Conservation (phyloP, 2,888 invertebrate genomes). For the Erebia palarica region DNA sequence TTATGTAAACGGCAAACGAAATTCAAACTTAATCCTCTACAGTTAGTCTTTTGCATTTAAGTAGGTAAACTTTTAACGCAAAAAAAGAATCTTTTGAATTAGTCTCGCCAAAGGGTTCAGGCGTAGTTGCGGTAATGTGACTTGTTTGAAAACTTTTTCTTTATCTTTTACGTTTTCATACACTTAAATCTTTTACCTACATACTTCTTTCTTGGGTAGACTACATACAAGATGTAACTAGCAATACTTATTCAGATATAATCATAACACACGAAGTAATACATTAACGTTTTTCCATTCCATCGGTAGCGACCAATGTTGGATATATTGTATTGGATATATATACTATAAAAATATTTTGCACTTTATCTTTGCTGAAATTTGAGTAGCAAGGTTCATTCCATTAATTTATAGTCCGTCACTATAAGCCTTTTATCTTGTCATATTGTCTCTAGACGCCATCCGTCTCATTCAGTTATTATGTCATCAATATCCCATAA, state of each 20-base stretch:
- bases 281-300: too few species aligned
- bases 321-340: too few species aligned
- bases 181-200: not conserved
- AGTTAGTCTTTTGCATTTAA: conserved; percentile 13
- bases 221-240: too few species aligned
- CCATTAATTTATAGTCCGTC: conserved; percentile 10
- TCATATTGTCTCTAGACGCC: conserved; percentile 15
- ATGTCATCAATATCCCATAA: conserved; percentile 29
- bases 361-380: not conserved
- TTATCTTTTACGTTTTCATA: not conserved
- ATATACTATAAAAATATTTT: not conserved
- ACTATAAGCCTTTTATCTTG: conserved; percentile 18
- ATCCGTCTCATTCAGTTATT: conserved; percentile 24
- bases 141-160: conserved; percentile 4
- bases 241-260: too few species aligned
- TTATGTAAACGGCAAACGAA: not conserved
- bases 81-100: conserved; percentile 22
- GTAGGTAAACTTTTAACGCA: not conserved
- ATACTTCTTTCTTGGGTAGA: too few species aligned
- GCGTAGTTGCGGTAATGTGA: conserved; percentile 1
- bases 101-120: conserved; percentile 3
- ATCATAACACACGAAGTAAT: too few species aligned
- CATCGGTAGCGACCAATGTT: too few species aligned
- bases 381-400: conserved; percentile 1
- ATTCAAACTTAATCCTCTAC: not conserved